Conservation (phyloP, 2,113 vertebrate species). For the Mionectes macconnelli region DNA sequence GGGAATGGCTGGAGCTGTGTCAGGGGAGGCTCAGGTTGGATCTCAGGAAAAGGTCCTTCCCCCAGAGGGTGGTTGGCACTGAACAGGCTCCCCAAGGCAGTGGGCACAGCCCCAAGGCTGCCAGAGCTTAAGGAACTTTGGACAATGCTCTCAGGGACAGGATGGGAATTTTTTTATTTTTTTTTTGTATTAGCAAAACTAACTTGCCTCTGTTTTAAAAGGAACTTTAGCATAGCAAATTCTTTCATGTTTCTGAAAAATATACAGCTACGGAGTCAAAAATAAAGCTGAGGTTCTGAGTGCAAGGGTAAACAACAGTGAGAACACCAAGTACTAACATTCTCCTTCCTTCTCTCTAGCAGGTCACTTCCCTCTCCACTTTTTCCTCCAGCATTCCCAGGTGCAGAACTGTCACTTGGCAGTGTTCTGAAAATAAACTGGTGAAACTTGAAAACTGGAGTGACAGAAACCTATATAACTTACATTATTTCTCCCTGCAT, state of each 20-base stretch:
- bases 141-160: not conserved
- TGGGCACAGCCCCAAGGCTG: not conserved
- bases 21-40: not conserved
- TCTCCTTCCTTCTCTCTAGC: not conserved
- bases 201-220: not conserved
- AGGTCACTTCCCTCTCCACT: not conserved
- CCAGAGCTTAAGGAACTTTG: not conserved
- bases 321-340: rapidly evolving
- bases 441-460: not conserved
- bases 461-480: not conserved
- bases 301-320: not conserved
- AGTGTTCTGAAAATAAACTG: not conserved
- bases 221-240: not conserved
- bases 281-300: not conserved
- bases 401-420: not conserved
- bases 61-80: not conserved
- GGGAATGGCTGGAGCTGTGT: not conserved
- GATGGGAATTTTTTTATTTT: too few species aligned
- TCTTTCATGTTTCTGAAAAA: not conserved
- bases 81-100: not conserved
- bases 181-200: not conserved
- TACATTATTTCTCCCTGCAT: not conserved
- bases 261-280: not conserved
- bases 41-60: not conserved
- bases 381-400: not conserved